Evolutionary conservation across 35 echinoderm and acorn worm genomes (phyloP), one percentile per base, ranked within the genome.

Genomic region (Ophioderma brevispina): DNA sequence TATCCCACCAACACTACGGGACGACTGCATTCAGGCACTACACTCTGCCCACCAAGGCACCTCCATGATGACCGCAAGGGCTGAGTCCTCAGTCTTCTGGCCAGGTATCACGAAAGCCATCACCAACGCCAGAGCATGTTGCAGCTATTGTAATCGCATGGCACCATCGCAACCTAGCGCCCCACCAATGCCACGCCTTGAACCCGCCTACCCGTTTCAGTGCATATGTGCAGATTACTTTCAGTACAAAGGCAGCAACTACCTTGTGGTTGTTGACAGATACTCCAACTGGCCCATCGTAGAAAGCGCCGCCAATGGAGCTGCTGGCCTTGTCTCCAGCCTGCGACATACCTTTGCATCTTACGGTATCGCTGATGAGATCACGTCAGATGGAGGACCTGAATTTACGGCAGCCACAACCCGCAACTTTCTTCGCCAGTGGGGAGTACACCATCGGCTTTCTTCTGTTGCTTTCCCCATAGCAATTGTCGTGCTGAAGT

Each of bases 31-130:
- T 18, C 85, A 87, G 50, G 79, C 86, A 75, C 76, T 92, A 2
- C 91, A 92, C 78, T 87, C 91, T 21, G 86, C 85, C n/a, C 92
- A 93, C 77, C 92, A 83, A 76, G 92, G 85, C 31, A 32, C 81
- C 85, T 75, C 78, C 35, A 0, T 41, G 39, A 89, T 93, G 86
- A 36, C 39, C 46, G 38, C 92, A 11, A 28, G 92, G 30, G 92
- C 86, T 36, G 79, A 88, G 36, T 81, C 40, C 0, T 93, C 86
- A 0, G 13, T 93, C 18, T 93, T 93, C 78, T 92, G 91, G 91
- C 91, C 91, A n/a, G 85, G 82, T 36, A 90, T 83, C 32, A 88
- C 40, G 15, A 31, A 34, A 18, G 46, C 42, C 39, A 84, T 82
- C 3, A 78, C 82, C 10, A 56, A 28, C 8, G 64, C 41, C 36